Conservation (phyloP, 2,113 vertebrate genomes). For the Sphaerodactylus townsendi region DNA sequence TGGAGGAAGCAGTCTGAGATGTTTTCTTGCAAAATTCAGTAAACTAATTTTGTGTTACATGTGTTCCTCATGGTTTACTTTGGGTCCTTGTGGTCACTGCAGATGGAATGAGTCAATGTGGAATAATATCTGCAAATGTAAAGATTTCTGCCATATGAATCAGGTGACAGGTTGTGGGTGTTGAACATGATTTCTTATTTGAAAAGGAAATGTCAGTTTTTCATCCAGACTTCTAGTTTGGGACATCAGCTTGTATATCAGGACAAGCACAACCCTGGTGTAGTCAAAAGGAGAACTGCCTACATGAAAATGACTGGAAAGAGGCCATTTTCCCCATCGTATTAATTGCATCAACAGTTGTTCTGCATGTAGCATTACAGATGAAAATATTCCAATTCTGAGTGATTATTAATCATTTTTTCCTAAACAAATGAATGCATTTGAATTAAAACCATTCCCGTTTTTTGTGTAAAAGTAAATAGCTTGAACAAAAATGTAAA, state of each 20-base stretch:
- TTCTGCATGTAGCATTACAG: conserved; percentile 25
- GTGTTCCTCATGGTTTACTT: conserved; percentile 64
- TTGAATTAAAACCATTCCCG: conserved; percentile 30
- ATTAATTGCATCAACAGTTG: conserved; percentile 28
- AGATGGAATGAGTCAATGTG: conserved; percentile 55
- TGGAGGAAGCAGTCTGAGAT: conserved; percentile 35
- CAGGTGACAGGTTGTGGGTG: conserved; percentile 45
- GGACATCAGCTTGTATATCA: background rate
- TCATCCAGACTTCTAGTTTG: background rate
- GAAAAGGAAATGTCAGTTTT: conserved; percentile 21
- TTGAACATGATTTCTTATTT: conserved; percentile 28
- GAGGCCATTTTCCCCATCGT: conserved; percentile 8
- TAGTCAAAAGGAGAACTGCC: background rate
- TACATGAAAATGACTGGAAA: conserved; percentile 9
- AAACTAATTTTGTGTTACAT: conserved; percentile 30
- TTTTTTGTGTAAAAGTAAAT: conserved; percentile 47
- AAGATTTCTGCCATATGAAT: conserved; percentile 26
- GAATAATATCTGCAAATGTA: conserved; percentile 47
- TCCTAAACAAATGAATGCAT: conserved; percentile 43
- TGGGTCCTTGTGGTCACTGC: conserved; percentile 44
- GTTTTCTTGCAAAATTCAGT: conserved; percentile 56
- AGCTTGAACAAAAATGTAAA: conserved; percentile 53
- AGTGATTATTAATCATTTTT: conserved; percentile 44
- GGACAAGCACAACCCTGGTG: conserved; percentile 15
- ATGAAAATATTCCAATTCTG: conserved; percentile 25